Evolutionary conservation across 2,113 vertebrate species (phyloP), one percentile per base, ranked within the genome.

Genomic region (Sturnus vulgaris): DNA sequence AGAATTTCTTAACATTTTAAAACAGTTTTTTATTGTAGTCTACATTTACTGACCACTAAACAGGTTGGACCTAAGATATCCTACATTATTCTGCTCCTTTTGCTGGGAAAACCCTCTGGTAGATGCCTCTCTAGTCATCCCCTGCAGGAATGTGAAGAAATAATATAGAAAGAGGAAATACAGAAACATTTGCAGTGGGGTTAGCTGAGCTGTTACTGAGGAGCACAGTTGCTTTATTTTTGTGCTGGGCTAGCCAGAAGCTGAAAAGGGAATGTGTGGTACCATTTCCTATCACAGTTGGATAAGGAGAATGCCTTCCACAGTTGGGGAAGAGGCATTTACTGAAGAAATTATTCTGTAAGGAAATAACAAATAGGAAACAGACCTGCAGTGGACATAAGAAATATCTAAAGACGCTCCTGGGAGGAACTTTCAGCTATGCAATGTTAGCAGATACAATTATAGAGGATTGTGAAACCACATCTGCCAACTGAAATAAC

Each of bases 401-500:
- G 94, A 95, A 94, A 93, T 91, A 78, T 75, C 80, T 86, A 71
- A 94, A 88, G 94, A 93, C 33, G 61, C 90, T 96, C 93, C 86
- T 77, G 94, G 92, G 90, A 96, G 70, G 82, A 92, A 88, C 88
- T 93, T 90, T 84, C 46, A 86, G 60, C 93, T 92, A 93, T 86
- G 85, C 92, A 84, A 31, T 42, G 90, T 71, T 96, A 86, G 79
- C 79, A 75, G 85, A 93, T 94, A 96, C 79, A 88, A 90, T 96
- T 95, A 96, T 46, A 95, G 93, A 92, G 60, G 82, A 92, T 71
- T 96, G 94, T 95, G 93, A 95, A 97, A 71, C 79, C 61, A 60
- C 88, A 95, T 96, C 94, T 97, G 96, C 94, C 93, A 96, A 96
- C 79, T 86, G 93, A 94, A 96, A 96, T 96, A 96, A 93, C 88